Conservation (phyloP, 1,140 invertebrate genomes). For the Brevipalpus yothersi region DNA sequence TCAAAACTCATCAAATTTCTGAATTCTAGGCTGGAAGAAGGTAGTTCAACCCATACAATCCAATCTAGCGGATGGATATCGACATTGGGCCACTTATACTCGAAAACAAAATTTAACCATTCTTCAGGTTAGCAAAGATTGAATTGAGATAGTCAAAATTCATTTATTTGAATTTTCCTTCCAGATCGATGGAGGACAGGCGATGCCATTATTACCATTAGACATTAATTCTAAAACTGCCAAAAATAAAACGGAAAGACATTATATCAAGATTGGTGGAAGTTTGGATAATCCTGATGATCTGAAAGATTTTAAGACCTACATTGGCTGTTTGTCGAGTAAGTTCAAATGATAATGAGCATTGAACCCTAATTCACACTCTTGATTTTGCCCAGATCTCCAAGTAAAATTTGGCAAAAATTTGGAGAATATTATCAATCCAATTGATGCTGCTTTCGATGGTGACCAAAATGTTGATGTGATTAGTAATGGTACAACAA, state of each 20-base stretch:
- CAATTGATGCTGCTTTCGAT: background rate
- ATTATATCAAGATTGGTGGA: constrained; percentile 33
- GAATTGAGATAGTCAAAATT: background rate
- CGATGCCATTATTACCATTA: background rate
- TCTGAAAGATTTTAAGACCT: constrained; percentile 51
- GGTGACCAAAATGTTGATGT: background rate
- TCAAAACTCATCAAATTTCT: background rate
- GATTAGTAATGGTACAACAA: background rate
- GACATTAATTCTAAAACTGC: background rate
- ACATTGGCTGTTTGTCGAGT: constrained; percentile 71
- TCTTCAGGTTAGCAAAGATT: constrained; percentile 12
- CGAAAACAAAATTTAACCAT: constrained; percentile 39
- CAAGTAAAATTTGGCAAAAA: background rate
- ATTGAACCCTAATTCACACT: background rate
- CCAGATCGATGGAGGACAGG: background rate
- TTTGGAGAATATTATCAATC: background rate
- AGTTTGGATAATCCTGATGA: constrained; percentile 51
- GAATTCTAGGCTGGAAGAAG: background rate
- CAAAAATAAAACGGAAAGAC: constrained; percentile 32
- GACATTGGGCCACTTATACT: constrained; percentile 61
- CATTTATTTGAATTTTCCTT: background rate
- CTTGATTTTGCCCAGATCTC: background rate
- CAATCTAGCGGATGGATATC: constrained; percentile 29
- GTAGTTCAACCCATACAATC: background rate
- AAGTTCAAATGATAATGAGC: constrained; percentile 13